A percentile compares a stretch with the other conserved stretches of the same genome.
Conservation (phyloP, 2,797 vertebrate species). For the Menidia menidia region DNA sequence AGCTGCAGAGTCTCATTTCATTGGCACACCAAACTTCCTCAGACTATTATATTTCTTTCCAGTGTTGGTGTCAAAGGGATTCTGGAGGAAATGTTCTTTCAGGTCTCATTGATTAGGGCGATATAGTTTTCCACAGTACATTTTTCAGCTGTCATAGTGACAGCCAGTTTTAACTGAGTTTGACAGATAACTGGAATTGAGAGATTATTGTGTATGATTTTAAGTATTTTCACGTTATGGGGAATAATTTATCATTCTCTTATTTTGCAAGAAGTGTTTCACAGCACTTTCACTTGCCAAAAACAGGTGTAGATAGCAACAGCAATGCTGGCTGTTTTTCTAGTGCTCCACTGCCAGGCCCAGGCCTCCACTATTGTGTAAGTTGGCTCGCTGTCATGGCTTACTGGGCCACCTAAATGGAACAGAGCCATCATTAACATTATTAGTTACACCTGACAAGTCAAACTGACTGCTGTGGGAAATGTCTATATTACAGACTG, state of each 20-base stretch:
- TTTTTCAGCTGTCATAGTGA: slow-evolving; percentile 36
- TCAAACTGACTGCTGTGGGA: slow-evolving; percentile 55
- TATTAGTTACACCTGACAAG: slow-evolving; percentile 68
- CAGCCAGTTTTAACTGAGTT: slow-evolving; percentile 36
- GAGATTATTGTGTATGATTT: slow-evolving; percentile 39
- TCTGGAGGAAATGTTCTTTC: slow-evolving; percentile 47
- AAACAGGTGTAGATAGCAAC: slow-evolving; percentile 45
- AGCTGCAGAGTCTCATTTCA: slow-evolving; percentile 62
- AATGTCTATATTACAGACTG: slow-evolving; percentile 59
- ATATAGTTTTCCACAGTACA: slow-evolving; percentile 35
- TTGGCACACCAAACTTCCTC: slow-evolving; percentile 45
- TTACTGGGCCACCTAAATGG: slow-evolving; percentile 62
- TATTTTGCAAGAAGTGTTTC: slow-evolving; percentile 33
- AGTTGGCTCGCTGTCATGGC: slow-evolving; percentile 48
- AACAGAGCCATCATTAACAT: slow-evolving; percentile 57
- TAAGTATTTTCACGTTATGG: slow-evolving; percentile 11
- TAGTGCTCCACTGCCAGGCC: slow-evolving; percentile 37
- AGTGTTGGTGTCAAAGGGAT: slow-evolving; percentile 22
- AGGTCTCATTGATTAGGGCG: slow-evolving; percentile 32
- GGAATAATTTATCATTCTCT: slow-evolving; percentile 24
- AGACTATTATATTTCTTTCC: slow-evolving; percentile 38
- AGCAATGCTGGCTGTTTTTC: slow-evolving; percentile 47
- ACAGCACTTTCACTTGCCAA: slow-evolving; percentile 24
- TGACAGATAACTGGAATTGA: slow-evolving; percentile 33
- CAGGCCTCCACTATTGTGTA: slow-evolving; percentile 50